Conservation (phyloP, 2,113 vertebrate genomes). For the Brachyistius frenatus region DNA sequence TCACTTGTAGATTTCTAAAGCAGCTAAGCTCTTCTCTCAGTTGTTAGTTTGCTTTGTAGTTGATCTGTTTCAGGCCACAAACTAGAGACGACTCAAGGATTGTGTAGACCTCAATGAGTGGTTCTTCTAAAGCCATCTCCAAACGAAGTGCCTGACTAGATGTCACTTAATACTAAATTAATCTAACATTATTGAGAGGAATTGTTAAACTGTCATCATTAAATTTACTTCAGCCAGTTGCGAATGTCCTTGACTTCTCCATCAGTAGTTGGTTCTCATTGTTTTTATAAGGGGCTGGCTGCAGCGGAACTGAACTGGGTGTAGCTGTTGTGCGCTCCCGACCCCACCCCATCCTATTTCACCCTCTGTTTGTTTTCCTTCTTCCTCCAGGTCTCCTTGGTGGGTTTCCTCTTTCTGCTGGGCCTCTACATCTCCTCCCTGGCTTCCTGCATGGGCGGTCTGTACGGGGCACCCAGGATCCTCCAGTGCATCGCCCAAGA, state of each 20-base stretch:
- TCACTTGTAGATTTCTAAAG: too few relatives aligned
- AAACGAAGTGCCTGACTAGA: not conserved
- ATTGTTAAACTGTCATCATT: not conserved
- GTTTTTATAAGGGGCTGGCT: conserved; percentile 75
- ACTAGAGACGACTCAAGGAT: too few relatives aligned
- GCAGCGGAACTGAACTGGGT: conserved; percentile 80
- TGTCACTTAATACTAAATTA: not conserved
- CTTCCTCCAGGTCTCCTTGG: conserved; percentile 93
- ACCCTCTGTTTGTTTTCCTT: conserved; percentile 80
- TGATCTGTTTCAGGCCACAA: too few relatives aligned
- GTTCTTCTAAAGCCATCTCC: not conserved
- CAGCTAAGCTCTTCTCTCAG: too few relatives aligned
- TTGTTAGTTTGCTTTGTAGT: too few relatives aligned
- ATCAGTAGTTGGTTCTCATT: conserved; percentile 47
- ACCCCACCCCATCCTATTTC: conserved; percentile 80
- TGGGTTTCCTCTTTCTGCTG: conserved; percentile 96
- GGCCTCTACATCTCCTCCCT: conserved; percentile 97
- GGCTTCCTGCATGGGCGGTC: conserved; percentile 97
- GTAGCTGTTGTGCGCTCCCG: conserved; percentile 70
- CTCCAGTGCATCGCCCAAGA: conserved; percentile 97
- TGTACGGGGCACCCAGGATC: conserved; percentile 96
- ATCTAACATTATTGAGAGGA: not conserved
- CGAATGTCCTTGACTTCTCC: conserved; percentile 33
- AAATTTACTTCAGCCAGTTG: not conserved
- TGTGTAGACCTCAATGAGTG: not conserved